Evolutionary conservation across 2,797 vertebrate genomes (phyloP).

Genomic region (Phrynocephalus vlangalii): DNA sequence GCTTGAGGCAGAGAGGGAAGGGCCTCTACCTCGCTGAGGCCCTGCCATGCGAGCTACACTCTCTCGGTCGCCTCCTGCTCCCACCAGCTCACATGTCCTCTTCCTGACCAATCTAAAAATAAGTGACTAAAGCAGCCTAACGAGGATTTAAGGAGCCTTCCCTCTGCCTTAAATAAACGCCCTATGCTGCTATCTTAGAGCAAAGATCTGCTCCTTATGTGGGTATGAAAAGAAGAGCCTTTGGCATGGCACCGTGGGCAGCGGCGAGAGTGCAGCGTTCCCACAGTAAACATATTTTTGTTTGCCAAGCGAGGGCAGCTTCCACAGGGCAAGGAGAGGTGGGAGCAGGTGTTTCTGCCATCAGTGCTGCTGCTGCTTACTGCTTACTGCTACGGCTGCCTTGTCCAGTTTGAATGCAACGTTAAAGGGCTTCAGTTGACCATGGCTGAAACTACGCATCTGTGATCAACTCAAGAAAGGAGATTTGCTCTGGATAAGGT

Average conservation of each 20-base stretch:
- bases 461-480: too few species aligned
- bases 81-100: slow-evolving; percentile 43
- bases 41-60: slow-evolving; percentile 29
- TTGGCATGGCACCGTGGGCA: slow-evolving; percentile 57
- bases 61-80: slow-evolving; percentile 5
- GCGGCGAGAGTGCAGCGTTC: slow-evolving; percentile 67
- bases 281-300: slow-evolving; percentile 71
- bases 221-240: slow-evolving; percentile 68
- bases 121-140: slow-evolving; percentile 67
- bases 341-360: neutral
- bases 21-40: slow-evolving; percentile 13
- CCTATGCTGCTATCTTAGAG: slow-evolving; percentile 66
- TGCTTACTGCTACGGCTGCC: neutral
- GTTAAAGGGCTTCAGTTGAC: neutral
- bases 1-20: neutral
- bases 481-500: too few species aligned
- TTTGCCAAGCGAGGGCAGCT: slow-evolving; percentile 70
- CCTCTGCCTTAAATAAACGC: slow-evolving; percentile 60
- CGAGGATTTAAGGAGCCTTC: slow-evolving; percentile 41
- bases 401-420: neutral
- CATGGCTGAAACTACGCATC: neutral
- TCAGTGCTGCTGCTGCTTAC: neutral
- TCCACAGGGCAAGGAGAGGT: slow-evolving; percentile 46
- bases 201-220: slow-evolving; percentile 46
- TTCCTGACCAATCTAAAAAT: slow-evolving; percentile 65